phyloP scores from a whole-genome alignment of 2,888 invertebrate genomes.

The Monochamus alternatus region DNA sequence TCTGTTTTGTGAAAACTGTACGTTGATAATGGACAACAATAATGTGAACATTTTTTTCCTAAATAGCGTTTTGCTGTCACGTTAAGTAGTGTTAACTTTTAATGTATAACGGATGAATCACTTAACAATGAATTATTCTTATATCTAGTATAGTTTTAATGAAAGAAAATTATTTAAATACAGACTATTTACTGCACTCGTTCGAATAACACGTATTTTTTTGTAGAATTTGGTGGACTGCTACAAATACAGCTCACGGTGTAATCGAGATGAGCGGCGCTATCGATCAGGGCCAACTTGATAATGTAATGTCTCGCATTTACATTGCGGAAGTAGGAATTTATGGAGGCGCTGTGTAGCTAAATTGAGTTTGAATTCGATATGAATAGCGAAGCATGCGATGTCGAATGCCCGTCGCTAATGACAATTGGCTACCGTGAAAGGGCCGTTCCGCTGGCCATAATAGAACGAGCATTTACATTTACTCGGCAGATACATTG shows the following conservation, averaged over 20 bases:
- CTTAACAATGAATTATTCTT: too few species aligned
- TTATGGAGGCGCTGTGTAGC: constrained; percentile 64
- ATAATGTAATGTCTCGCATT: constrained; percentile 58
- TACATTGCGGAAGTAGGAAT: constrained; percentile 63
- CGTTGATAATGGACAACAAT: too few species aligned
- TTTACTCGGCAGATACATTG: constrained; percentile 59
- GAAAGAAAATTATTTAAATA: too few species aligned
- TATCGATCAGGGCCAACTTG: constrained; percentile 54
- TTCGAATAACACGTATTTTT: too few species aligned
- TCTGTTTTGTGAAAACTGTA: too few species aligned
- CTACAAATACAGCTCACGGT: neutral
- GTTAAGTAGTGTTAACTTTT: too few species aligned
- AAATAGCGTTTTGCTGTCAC: too few species aligned
- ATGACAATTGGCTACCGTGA: constrained; percentile 68
- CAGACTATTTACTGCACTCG: too few species aligned
- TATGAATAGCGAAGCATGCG: constrained; percentile 65
- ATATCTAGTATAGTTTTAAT: too few species aligned
- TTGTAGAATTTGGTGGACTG: too few species aligned
- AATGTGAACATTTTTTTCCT: too few species aligned
- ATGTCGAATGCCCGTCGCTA: constrained; percentile 64
- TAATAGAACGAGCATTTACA: constrained; percentile 67
- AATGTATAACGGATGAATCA: too few species aligned
- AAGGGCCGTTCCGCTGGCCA: constrained; percentile 63
- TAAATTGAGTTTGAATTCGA: constrained; percentile 67
- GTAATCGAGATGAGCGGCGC: constrained; percentile 41